Evolutionary conservation across 2,113 vertebrate species (phyloP).

Genomic region (Physeter macrocephalus): DNA sequence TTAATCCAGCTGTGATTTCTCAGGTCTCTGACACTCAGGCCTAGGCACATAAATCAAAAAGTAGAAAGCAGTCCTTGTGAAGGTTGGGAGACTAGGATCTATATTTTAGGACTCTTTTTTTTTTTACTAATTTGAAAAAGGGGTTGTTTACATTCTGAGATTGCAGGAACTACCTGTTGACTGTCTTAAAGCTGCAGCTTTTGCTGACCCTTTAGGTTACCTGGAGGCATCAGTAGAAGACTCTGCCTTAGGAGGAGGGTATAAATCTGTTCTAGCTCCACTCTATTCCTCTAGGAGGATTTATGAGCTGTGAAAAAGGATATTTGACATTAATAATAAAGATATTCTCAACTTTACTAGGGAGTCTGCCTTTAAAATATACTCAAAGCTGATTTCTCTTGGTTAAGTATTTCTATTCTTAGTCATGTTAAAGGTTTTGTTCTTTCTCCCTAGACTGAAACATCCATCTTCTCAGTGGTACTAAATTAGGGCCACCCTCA

Average conservation of each 20-base stretch:
- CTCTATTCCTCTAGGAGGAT: slow-evolving; percentile 26
- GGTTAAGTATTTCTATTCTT: slow-evolving; percentile 33
- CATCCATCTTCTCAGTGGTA: not conserved
- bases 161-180: slow-evolving; percentile 51
- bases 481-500: slow-evolving; percentile 28
- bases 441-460: not conserved
- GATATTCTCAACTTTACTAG: slow-evolving; percentile 40
- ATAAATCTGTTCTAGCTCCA: slow-evolving; percentile 27
- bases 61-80: not conserved
- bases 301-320: slow-evolving; percentile 39
- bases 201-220: slow-evolving; percentile 28
- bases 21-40: slow-evolving; percentile 32
- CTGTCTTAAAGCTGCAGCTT: slow-evolving; percentile 29
- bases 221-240: slow-evolving; percentile 20
- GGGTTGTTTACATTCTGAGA: slow-evolving; percentile 47
- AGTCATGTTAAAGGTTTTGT: not conserved
- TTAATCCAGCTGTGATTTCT: slow-evolving; percentile 52
- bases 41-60: slow-evolving; percentile 68
- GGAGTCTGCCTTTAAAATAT: slow-evolving; percentile 28
- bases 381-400: slow-evolving; percentile 20
- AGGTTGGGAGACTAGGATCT: slow-evolving; percentile 34
- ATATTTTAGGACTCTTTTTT: not conserved
- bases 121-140: slow-evolving; percentile 33
- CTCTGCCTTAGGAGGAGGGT: not conserved
- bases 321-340: slow-evolving; percentile 60